Evolutionary conservation across 2,797 vertebrate species (phyloP), one percentile per base, ranked within the genome.

Genomic region (Melanotaenia parkinsoni): DNA sequence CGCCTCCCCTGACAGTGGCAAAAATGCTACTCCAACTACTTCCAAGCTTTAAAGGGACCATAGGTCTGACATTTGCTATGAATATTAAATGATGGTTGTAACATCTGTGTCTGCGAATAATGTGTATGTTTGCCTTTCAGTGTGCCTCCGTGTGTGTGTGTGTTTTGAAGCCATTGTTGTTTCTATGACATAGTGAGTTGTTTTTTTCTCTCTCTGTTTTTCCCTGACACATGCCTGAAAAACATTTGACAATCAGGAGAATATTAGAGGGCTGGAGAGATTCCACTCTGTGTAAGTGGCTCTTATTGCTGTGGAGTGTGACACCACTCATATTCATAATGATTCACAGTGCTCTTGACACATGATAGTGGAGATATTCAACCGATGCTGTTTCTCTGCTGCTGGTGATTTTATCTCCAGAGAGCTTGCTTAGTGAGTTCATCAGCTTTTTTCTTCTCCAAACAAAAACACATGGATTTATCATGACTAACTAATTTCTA

Each of bases 251-350:
- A 88, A 89, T 90, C 84, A 84, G 67, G 37, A 62, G 59, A 74
- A 80, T 86, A 88, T 89, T 84, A 91, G 77, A 81, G 70, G 70
- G 65, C 78, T 77, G 79, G 66, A 80, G 84, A 87, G 79, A 83
- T 72, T 78, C 80, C 85, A 87, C 86, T 92, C 82, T 68, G 67
- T 50, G 76, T 89, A 89, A 92, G 91, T 90, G 89, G 80, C 88
- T 88, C 83, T 87, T 75, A 72, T 88, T 86, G 80, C 77, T 66
- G 74, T 79, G 53, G 80, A 82, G 81, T 83, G 81, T 83, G 83
- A 88, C 78, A 81, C 73, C 59, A 77, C 76, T 88, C 76, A 87
- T 89, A 85, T 81, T 86, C 67, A 74, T 81, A 82, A 88, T 84
- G 73, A 89, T 77, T 83, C 83, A 81, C 83, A 43, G 35, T 7